Base-by-base conservation (phyloP, 2,888 invertebrate species). In the Parochlus steinenii region DNA sequence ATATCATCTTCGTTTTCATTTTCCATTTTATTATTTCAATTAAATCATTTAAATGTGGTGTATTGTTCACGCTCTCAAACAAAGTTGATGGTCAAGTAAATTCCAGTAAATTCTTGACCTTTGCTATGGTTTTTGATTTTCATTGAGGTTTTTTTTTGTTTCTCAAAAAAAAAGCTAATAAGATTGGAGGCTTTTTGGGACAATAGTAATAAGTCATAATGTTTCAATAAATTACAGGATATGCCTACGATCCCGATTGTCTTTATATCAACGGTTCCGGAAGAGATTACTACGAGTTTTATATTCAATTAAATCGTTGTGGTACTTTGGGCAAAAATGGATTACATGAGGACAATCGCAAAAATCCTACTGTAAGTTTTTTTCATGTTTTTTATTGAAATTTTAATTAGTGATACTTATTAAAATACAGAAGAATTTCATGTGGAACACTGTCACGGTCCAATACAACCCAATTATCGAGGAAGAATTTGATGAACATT, bases 381-480 rank as follows among this genome's bases (percentile, higher is more conserved):
- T 19, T 31, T n/a, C n/a, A n/a, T n/a, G n/a, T n/a, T n/a, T n/a
- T n/a, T n/a, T n/a, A n/a, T 14, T 23, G 24, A 34, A 31, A 23
- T 29, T 24, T 39, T 33, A 30, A 41, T 44, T 45, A 6, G 8
- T 31, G n/a, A 12, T 19, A 23, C 19, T 24, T 12, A 29, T 41
- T 42, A 38, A 26, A 41, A 49, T 52, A 29, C 63, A 82, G 82
- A 82, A 89, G 70, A 89, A 89, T 56, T 74, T 89, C 48, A 90
- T 90, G 90, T 90, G 89, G 89, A 90, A 90, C 55, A 90, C 90
- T 1, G 81, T 90, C 34, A 90, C 89, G 3, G 87, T 90, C 34
- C 90, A 90, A 54, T 90, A 90, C 60, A 90, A 89, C 60, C 72
- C 87, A 1, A 57, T 90, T 45, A 90, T 90, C 38, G 90, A 90